These are phyloP conservation scores for Isichthys henryi DNA, from an alignment of 2,113 vertebrate species.

Conservation along the genomic window DNA sequence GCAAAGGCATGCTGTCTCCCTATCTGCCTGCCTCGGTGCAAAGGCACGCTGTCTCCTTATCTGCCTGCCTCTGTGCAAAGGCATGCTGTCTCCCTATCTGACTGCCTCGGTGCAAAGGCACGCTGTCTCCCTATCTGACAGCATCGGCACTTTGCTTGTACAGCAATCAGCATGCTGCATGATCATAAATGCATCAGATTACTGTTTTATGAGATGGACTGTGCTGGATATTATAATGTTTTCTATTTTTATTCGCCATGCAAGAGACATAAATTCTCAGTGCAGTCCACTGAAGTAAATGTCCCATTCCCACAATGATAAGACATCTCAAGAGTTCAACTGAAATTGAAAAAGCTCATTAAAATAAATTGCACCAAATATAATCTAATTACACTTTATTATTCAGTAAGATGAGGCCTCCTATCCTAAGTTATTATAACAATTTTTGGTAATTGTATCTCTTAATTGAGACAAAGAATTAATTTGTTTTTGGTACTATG, in stretches of 20 bases:
- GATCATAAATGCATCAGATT: neutral
- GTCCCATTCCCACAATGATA: neutral
- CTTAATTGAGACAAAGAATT: neutral
- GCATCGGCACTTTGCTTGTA: neutral
- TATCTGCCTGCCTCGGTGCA: too few relatives aligned
- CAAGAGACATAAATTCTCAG: neutral
- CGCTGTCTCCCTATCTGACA: neutral
- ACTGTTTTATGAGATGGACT: neutral
- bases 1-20: too few relatives aligned
- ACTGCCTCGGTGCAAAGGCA: neutral
- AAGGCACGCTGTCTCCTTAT: too few relatives aligned
- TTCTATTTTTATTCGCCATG: constrained; percentile 1
- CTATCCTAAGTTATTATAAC: neutral
- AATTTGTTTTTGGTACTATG: neutral
- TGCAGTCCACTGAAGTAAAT: neutral
- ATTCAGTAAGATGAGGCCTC: neutral
- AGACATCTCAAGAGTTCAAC: neutral
- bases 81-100: neutral
- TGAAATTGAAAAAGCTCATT: constrained; percentile 2
- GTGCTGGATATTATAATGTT: neutral
- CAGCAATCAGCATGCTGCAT: neutral
- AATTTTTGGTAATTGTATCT: neutral
- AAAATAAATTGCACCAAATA: constrained; percentile 3
- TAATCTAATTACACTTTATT: constrained; percentile 1
- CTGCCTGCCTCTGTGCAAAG: too few relatives aligned